Evolutionary conservation across 2,113 vertebrate genomes (phyloP).

Genomic region (Cololabis saira): DNA sequence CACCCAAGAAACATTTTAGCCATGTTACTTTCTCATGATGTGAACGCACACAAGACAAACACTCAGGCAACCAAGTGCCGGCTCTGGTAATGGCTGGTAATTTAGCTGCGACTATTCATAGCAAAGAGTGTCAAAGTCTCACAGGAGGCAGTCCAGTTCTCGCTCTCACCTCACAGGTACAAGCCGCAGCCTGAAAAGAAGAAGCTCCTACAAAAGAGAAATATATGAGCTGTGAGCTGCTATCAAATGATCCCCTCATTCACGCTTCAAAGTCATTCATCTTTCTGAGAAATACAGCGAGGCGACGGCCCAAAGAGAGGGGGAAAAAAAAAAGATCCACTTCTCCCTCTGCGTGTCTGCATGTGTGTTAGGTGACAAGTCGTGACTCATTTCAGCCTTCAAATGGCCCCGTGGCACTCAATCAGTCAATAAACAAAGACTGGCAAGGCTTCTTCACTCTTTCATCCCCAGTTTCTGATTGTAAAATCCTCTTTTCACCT

Average conservation of each 20-base stretch:
- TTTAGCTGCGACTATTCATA: conserved; percentile 57
- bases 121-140: conserved; percentile 47
- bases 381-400: conserved; percentile 70
- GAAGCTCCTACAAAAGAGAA: conserved; percentile 57
- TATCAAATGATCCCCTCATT: conserved; percentile 68
- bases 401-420: conserved; percentile 47
- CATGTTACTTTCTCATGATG: conserved; percentile 9
- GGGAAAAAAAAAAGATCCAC: conserved; percentile 7
- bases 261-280: conserved; percentile 64
- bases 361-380: conserved; percentile 56
- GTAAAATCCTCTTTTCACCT: conserved; percentile 50
- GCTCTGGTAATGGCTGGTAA: conserved; percentile 47
- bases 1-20: conserved; percentile 20
- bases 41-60: neutral
- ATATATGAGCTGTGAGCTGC: conserved; percentile 50
- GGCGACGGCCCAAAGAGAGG: conserved; percentile 41
- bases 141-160: conserved; percentile 63
- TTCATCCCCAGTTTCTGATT: conserved; percentile 19
- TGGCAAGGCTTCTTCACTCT: conserved; percentile 36
- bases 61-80: conserved; percentile 1
- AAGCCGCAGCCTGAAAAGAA: conserved; percentile 36
- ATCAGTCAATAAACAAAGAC: conserved; percentile 71
- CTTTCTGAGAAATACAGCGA: conserved; percentile 57
- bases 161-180: conserved; percentile 46
- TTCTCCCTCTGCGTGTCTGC: conserved; percentile 19